These are phyloP conservation scores for Cryptoblepharus egeriae DNA, from an alignment of 2,797 vertebrate species.

Conservation along the genomic window DNA sequence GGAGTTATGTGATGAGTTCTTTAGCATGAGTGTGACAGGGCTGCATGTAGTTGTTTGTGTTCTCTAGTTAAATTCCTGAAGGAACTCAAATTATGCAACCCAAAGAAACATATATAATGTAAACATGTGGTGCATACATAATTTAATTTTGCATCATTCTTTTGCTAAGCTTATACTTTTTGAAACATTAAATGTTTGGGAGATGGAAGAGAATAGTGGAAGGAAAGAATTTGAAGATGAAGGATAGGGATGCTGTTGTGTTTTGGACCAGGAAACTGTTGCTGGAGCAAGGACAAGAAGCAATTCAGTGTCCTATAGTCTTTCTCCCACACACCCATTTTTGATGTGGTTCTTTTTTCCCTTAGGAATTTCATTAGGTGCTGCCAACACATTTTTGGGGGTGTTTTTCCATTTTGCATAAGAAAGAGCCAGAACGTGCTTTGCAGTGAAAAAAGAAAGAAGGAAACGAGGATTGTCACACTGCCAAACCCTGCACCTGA, in stretches of 20 bases:
- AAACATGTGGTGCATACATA: too few relatives aligned
- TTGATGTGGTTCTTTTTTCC: too few relatives aligned
- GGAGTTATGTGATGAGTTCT: background rate
- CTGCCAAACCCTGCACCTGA: background rate
- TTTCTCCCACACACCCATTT: too few relatives aligned
- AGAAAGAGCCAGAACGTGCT: background rate
- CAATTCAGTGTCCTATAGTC: too few relatives aligned
- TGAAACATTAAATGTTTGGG: background rate
- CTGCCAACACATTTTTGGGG: background rate
- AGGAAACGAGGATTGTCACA: too few relatives aligned
- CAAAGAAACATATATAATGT: too few relatives aligned
- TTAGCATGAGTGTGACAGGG: background rate
- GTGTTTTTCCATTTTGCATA: background rate
- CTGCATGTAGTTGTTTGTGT: background rate
- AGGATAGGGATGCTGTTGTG: background rate
- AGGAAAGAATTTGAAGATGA: too few relatives aligned
- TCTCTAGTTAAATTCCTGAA: background rate
- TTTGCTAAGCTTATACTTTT: background rate
- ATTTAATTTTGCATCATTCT: background rate
- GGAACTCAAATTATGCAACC: too few relatives aligned
- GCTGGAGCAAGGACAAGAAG: background rate
- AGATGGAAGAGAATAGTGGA: background rate
- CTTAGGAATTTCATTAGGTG: background rate
- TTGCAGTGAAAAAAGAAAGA: too few relatives aligned
- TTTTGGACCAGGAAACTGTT: too few relatives aligned